A percentile compares a stretch with the other conserved stretches of the same genome.
These are phyloP conservation scores for Calliopum simillimum DNA, from an alignment of 2,888 invertebrate genomes.

Conservation along the genomic window DNA sequence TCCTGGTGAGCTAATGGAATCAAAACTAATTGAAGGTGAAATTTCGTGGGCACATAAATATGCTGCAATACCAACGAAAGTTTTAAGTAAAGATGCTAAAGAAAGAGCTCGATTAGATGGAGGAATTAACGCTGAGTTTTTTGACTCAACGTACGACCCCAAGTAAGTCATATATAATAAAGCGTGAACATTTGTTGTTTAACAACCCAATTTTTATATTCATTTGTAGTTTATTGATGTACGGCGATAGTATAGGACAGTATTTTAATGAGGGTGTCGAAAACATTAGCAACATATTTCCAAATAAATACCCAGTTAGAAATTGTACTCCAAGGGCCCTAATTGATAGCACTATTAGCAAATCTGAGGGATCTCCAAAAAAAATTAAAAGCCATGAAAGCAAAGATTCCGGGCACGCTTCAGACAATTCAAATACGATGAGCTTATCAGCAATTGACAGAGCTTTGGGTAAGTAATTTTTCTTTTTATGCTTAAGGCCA, in stretches of 20 bases:
- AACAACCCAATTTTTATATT: neutral
- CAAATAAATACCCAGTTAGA: slow-evolving; percentile 50
- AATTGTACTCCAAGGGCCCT: slow-evolving; percentile 49
- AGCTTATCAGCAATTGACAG: slow-evolving; percentile 63
- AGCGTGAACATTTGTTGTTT: neutral
- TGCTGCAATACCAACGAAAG: slow-evolving; percentile 61
- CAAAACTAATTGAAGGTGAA: slow-evolving; percentile 60
- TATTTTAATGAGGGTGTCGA: slow-evolving; percentile 63
- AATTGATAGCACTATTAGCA: slow-evolving; percentile 55
- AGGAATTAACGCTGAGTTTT: slow-evolving; percentile 41
- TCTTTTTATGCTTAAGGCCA: too few relatives aligned
- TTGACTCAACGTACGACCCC: slow-evolving; percentile 44
- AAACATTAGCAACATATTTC: slow-evolving; percentile 57
- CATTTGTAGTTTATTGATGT: slow-evolving; percentile 54
- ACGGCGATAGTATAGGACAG: slow-evolving; percentile 58
- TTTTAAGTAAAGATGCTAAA: slow-evolving; percentile 55
- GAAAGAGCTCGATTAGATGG: slow-evolving; percentile 41
- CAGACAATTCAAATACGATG: slow-evolving; percentile 57
- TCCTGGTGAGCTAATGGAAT: slow-evolving; percentile 63
- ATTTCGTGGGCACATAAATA: slow-evolving; percentile 63
- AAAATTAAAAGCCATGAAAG: slow-evolving; percentile 48
- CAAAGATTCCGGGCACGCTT: slow-evolving; percentile 51
- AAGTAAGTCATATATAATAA: slow-evolving; percentile 48
- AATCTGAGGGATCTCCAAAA: neutral
- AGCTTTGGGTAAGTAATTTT: slow-evolving; percentile 55